Evolutionary conservation across 2,888 invertebrate genomes (phyloP).

Genomic region (Pegoplata infirma): DNA sequence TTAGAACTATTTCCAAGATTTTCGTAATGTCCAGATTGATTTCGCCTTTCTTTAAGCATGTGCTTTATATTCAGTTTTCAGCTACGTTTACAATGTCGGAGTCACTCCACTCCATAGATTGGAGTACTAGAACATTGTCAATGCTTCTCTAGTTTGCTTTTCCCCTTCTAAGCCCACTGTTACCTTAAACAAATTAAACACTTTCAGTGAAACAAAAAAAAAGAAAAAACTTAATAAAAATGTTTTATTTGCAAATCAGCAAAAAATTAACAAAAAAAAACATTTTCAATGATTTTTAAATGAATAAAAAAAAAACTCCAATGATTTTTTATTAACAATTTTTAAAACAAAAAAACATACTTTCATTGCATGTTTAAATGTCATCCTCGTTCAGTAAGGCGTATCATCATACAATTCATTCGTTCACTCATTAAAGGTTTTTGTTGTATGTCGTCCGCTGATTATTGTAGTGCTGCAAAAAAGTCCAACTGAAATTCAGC

Average conservation of each 20-base stretch:
- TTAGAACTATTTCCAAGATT: no score
- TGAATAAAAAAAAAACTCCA: not conserved
- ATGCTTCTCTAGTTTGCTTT: no score
- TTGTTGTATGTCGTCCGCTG: no score
- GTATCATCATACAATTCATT: constrained; percentile 16
- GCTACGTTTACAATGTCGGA: no score
- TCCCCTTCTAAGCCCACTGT: no score
- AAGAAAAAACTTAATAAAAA: not conserved
- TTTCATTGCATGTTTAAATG: constrained; percentile 17
- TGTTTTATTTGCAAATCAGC: not conserved
- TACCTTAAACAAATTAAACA: not conserved
- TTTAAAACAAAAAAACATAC: not conserved
- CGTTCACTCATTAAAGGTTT: constrained; percentile 30
- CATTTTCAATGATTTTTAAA: not conserved
- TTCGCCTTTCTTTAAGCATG: no score
- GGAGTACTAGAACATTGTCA: no score
- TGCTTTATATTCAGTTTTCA: no score
- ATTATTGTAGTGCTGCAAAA: no score
- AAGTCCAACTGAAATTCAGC: no score
- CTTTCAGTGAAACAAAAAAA: not conserved
- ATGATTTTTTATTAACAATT: not conserved
- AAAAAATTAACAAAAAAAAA: not conserved
- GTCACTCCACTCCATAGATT: no score
- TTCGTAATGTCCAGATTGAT: no score
- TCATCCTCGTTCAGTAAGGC: constrained; percentile 27